Base-by-base conservation (phyloP, 2,888 invertebrate genomes). In the Pherbina coryleti region DNA sequence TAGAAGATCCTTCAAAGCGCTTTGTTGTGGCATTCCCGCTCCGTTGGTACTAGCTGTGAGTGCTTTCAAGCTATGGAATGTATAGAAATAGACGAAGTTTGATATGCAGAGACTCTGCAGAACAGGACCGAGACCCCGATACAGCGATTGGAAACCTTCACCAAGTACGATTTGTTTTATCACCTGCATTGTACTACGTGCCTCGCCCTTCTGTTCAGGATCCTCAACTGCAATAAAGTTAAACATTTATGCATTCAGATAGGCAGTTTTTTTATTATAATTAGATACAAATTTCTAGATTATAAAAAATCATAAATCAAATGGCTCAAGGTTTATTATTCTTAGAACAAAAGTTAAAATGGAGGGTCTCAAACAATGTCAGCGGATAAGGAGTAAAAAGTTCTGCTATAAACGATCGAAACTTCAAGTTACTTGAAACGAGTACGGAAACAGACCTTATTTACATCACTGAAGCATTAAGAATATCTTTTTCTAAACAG, bases 11-110 rank as follows among this genome's bases (percentile, higher is more conserved):
- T 92, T 93, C 14, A 93, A 82, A 2, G 95, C 94, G 62, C 92
- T 92, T 83, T 92, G 92, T 75, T 90, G 87, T 44, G 62, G 74
- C 25, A 77, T 79, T 1, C 79, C 80, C 0, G 76, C 79, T 0
- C 88, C 90, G 25, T 89, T 86, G 69, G 87, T 89, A n/a, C 88
- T 85, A 73, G 88, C 87, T 75, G 82, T 82, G 79, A 91, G 82
- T 74, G 91, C 91, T 85, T 96, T 95, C 57, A 97, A 91, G 22
- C 95, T 95, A 90, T 97, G 97, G 89, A 97, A 97, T 84, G 96
- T 93, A 90, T 97, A 98, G 88, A 97, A 98, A 89, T 98, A 98
- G n/a, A 97, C 95, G 90, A 97, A 97, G 89, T 97, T 97, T 69
- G 97, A 97, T 80, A 95, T 93, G 83, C 96, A 97, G 5, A 97